These are phyloP conservation scores for Megaleporinus macrocephalus DNA, from an alignment of 2,113 vertebrate species.

Conservation along the genomic window DNA sequence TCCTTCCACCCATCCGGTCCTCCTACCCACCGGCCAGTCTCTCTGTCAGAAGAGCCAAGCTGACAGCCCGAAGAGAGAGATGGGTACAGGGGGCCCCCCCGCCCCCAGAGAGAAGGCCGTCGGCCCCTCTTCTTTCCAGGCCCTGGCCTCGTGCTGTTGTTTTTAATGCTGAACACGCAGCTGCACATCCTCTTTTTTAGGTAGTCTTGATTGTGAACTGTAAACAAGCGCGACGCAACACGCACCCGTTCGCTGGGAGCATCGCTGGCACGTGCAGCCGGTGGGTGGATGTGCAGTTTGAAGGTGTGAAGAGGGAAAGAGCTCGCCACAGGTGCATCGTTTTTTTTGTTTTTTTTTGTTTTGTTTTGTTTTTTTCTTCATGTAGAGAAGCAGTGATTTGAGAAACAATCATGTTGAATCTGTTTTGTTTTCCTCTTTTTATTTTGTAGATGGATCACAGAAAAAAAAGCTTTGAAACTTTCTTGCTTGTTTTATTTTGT, in stretches of 20 bases:
- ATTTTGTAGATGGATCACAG: slow-evolving; percentile 66
- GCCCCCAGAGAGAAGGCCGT: slow-evolving; percentile 6
- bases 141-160: slow-evolving; percentile 69
- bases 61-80: slow-evolving; percentile 52
- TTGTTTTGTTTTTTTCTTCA: not conserved
- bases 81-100: slow-evolving; percentile 3
- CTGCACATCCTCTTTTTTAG: slow-evolving; percentile 72
- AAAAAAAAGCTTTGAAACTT: slow-evolving; percentile 59
- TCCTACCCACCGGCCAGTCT: slow-evolving; percentile 46
- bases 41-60: slow-evolving; percentile 56
- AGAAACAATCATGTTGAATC: slow-evolving; percentile 67
- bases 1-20: slow-evolving; percentile 36
- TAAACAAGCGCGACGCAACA: slow-evolving; percentile 55
- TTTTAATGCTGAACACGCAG: slow-evolving; percentile 70
- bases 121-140: slow-evolving; percentile 64
- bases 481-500: slow-evolving; percentile 47
- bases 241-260: slow-evolving; percentile 58
- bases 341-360: slow-evolving; percentile 2
- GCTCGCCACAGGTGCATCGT: slow-evolving; percentile 44
- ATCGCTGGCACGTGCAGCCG: slow-evolving; percentile 56
- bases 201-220: slow-evolving; percentile 53
- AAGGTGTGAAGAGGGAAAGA: slow-evolving; percentile 42
- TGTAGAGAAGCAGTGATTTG: slow-evolving; percentile 63
- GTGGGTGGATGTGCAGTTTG: slow-evolving; percentile 54
- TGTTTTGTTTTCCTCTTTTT: slow-evolving; percentile 46